Base-by-base conservation (phyloP, 2,888 invertebrate species). In the Phragmatobia fuliginosa region DNA sequence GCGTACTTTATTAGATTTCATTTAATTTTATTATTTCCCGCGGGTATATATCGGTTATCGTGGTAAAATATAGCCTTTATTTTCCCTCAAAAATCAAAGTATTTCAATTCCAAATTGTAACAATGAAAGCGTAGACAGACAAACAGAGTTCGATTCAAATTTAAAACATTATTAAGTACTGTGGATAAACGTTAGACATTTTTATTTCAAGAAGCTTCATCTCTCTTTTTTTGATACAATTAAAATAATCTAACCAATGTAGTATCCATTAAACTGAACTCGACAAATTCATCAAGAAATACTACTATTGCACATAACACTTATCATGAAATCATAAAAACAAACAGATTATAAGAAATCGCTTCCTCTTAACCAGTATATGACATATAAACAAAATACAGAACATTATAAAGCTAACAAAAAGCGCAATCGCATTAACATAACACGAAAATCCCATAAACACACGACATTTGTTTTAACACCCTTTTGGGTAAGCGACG, bases 371-470 rank as follows among this genome's bases (percentile, higher is more conserved):
- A 62, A 16, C 28, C 16, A 60, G 16, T 65, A 59, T 56, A 64
- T 68, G 32, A 61, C 31, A 67, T 71, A 71, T 62, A 63, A 71
- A 64, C 61, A 72, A 45, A 66, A 78, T 79, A 77, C 70, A 70
- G 70, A 77, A 76, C 73, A 82, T 66, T 79, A 78, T 70, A 76
- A 67, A 38, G 60, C 67, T 73, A 85, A 85, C 85, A 85, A 88
- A 88, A 84, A 88, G 84, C 83, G 83, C 83, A 83, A 80, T 80
- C 85, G 80, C 90, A 93, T 94, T 94, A 94, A 88, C 92, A 93
- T 93, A 93, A 94, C 94, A 94, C 85, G 93, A 79, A 90, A 94
- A 94, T 89, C 90, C 94, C 93, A 94, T 94, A 94, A 93, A 92
- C 91, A 91, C 87, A 91, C 90, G 91, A 92, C 93, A 91, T 93